These are phyloP conservation scores for Emydoidea blandingii DNA, from an alignment of 2,797 vertebrate species.

Conservation along the genomic window DNA sequence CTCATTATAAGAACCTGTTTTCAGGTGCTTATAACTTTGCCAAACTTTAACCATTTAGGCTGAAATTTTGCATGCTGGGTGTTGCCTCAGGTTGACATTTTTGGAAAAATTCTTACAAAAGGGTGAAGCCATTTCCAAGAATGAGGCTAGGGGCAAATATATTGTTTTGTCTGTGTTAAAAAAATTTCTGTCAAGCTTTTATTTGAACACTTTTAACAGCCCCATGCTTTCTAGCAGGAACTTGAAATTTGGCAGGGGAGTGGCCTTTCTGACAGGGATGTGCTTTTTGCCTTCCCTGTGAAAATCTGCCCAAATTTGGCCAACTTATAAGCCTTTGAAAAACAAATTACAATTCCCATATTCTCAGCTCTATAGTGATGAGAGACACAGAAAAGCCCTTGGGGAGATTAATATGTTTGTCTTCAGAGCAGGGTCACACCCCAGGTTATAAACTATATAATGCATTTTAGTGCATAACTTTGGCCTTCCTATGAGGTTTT, in stretches of 20 bases:
- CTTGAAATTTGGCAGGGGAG: not conserved
- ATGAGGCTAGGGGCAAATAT: not conserved
- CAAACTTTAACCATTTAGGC: not conserved
- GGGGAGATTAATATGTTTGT: not conserved
- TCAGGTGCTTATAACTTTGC: not conserved
- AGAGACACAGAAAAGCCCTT: not conserved
- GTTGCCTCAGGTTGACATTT: not conserved
- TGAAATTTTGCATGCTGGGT: not conserved
- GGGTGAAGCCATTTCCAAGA: not conserved
- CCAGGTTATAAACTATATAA: no score
- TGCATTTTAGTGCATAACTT: no score
- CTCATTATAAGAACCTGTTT: not conserved
- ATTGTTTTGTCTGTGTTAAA: not conserved
- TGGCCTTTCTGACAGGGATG: not conserved
- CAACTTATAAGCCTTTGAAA: not conserved
- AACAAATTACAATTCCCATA: not conserved
- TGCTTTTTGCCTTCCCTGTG: not conserved
- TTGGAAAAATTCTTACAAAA: not conserved
- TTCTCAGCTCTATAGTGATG: not conserved
- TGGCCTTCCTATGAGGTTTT: no score
- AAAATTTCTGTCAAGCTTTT: not conserved
- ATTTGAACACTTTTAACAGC: not conserved
- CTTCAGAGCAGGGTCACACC: not conserved
- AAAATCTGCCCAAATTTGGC: not conserved
- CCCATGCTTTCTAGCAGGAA: not conserved